Base-by-base conservation (phyloP, 2,888 invertebrate species). In the Macrostomum cliftonense region DNA sequence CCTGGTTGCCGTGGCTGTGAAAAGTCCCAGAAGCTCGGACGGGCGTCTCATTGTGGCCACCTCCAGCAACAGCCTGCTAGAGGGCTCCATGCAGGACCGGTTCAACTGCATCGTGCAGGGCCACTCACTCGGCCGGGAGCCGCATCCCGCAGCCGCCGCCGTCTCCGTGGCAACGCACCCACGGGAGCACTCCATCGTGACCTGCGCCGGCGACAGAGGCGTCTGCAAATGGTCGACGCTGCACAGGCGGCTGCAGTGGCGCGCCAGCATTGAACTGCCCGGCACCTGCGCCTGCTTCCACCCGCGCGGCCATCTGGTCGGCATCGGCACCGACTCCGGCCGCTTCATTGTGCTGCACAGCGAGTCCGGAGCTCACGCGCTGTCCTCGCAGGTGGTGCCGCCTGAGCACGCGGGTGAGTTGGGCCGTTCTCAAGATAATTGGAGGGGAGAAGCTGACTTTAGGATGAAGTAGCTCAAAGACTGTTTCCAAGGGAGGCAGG, bases 21-120 rank as follows among this genome's bases (percentile, higher is more conserved):
- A 28, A 28, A 28, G 28, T 85, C 59, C 85, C 86, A 1, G 85
- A 85, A 76, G 84, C 56, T 82, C 84, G 58, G 88, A 88, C 63
- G 86, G 86, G 7, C 83, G 83, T 63, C 79, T 89, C 56, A 89
- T 84, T 64, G 82, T 88, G 1, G 88, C 87, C 11, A 89, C 88
- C 2, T 83, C 83, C 1, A 77, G 80, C 55, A 87, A 87, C 63
- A 83, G 84, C 60, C 82, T 89, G 43, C 74, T 88, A 62, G 87
- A 88, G 67, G 88, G 89, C 7, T 86, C 86, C 0, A 69, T 88
- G 47, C 86, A 87, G 64, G 76, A 86, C 56, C 76, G 85, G 62
- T 89, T 89, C 67, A 83, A 82, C 61, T 80, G 81, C 71, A 77
- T 79, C 61, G 53, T 65, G 11, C 62, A 63, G 61, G 36, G 37